Conservation (phyloP, 2,888 invertebrate species). For the Syritta pipiens region DNA sequence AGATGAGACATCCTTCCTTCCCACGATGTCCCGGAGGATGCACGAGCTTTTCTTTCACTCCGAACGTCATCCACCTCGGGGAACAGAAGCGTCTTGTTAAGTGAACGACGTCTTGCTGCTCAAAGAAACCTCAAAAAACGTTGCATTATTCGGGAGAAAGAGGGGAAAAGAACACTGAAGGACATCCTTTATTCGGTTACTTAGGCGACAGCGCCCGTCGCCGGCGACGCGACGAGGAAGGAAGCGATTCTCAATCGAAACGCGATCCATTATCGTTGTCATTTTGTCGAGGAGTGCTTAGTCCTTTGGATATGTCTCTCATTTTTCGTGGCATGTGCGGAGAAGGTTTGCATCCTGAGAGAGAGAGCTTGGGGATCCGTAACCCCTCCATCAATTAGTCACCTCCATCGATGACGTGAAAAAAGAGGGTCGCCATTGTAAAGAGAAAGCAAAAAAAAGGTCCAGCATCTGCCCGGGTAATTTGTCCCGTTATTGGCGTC, state of each 20-base stretch:
- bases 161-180: slow-evolving; percentile 20
- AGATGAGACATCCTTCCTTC: not conserved
- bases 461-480: not conserved
- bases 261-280: slow-evolving; percentile 1
- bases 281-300: not conserved
- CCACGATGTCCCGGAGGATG: not conserved
- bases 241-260: slow-evolving; percentile 6
- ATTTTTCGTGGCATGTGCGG: no score
- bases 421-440: no score
- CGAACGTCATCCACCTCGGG: no score
- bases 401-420: no score
- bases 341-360: no score
- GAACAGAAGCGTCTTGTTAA: no score
- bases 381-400: slow-evolving; percentile 13
- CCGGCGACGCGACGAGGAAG: slow-evolving; percentile 3
- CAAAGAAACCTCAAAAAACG: not conserved
- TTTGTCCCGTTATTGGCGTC: slow-evolving; percentile 24
- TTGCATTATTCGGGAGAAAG: slow-evolving; percentile 7
- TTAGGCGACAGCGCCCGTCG: not conserved
- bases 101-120: no score
- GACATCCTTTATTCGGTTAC: slow-evolving; percentile 18
- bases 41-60: no score
- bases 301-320: not conserved
- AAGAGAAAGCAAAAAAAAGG: no score
- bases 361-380: no score